A percentile compares a stretch with the other conserved stretches of the same genome.
These are phyloP conservation scores for Uloborus plumipes DNA, from an alignment of 2,888 invertebrate genomes.

Conservation along the genomic window DNA sequence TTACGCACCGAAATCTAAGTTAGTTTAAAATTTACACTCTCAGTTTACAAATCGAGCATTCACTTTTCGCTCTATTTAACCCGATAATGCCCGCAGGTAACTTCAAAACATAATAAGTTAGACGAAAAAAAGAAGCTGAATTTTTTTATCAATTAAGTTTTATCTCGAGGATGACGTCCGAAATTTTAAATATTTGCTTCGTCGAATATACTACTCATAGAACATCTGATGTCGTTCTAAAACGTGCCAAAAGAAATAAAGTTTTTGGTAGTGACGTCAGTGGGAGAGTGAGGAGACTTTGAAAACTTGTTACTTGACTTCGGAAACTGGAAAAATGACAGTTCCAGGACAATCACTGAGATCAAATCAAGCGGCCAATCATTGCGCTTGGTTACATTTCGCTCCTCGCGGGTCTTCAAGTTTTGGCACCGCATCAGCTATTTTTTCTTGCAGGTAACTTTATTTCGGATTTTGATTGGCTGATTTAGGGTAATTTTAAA, in stretches of 20 bases:
- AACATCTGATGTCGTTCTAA: too few relatives aligned
- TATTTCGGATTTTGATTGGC: slow-evolving; percentile 30
- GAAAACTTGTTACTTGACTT: slow-evolving; percentile 33
- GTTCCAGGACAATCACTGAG: slow-evolving; percentile 36
- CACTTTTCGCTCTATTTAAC: too few relatives aligned
- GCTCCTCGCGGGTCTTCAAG: slow-evolving; percentile 12
- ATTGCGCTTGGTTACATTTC: slow-evolving; percentile 19
- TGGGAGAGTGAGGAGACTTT: slow-evolving; percentile 7
- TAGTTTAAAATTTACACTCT: too few relatives aligned
- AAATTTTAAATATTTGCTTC: too few relatives aligned
- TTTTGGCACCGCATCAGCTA: background rate
- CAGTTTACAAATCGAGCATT: too few relatives aligned
- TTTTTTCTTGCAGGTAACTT: slow-evolving; percentile 6
- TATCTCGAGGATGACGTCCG: too few relatives aligned
- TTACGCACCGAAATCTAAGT: too few relatives aligned
- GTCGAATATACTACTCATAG: too few relatives aligned
- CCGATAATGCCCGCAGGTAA: too few relatives aligned
- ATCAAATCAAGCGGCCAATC: slow-evolving; percentile 54
- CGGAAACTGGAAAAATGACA: slow-evolving; percentile 20
- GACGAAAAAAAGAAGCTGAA: too few relatives aligned
- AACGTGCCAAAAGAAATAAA: background rate
- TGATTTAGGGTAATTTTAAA: slow-evolving; percentile 18
- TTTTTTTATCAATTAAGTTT: too few relatives aligned
- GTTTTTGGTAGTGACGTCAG: slow-evolving; percentile 15
- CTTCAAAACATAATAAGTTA: too few relatives aligned